These are phyloP conservation scores for Drosophila vallismaia DNA, from an alignment of 2,888 invertebrate species.

Conservation along the genomic window DNA sequence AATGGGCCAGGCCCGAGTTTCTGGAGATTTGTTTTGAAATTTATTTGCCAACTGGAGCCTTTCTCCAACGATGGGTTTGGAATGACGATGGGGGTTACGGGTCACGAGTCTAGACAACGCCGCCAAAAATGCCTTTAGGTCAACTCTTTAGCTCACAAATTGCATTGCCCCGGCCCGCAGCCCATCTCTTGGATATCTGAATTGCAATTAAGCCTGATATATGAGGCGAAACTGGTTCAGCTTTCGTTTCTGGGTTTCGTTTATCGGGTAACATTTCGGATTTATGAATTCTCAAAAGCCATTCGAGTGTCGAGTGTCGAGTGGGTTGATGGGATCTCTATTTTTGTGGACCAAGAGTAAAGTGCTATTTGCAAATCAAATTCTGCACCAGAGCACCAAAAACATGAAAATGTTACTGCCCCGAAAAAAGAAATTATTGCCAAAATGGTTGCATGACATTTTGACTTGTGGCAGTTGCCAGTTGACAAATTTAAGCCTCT, in stretches of 20 bases:
- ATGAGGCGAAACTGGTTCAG: constrained; percentile 39
- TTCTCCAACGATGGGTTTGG: not conserved
- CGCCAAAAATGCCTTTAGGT: constrained; percentile 25
- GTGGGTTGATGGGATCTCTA: constrained; percentile 2
- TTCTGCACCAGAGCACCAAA: constrained; percentile 18
- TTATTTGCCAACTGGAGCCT: constrained; percentile 14
- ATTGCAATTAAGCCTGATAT: constrained; percentile 49
- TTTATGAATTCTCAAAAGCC: constrained; percentile 34
- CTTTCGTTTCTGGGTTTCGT: constrained; percentile 22
- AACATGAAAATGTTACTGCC: constrained; percentile 14
- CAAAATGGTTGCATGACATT: constrained; percentile 23
- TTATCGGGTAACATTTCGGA: constrained; percentile 31
- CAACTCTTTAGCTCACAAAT: constrained; percentile 39
- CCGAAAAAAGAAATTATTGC: constrained; percentile 10
- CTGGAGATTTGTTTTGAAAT: constrained; percentile 20
- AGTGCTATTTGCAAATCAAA: constrained; percentile 43
- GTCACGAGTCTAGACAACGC: constrained; percentile 12
- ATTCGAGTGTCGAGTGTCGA: constrained; percentile 13
- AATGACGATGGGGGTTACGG: not conserved
- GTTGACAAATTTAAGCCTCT: constrained; percentile 28
- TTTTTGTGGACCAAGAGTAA: not conserved
- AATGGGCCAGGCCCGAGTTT: constrained; percentile 34
- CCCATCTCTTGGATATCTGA: constrained; percentile 8
- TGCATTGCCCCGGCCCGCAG: constrained; percentile 5
- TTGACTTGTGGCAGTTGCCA: constrained; percentile 17